Base-by-base conservation (phyloP, 2,113 vertebrate species). In the Colius striatus region DNA sequence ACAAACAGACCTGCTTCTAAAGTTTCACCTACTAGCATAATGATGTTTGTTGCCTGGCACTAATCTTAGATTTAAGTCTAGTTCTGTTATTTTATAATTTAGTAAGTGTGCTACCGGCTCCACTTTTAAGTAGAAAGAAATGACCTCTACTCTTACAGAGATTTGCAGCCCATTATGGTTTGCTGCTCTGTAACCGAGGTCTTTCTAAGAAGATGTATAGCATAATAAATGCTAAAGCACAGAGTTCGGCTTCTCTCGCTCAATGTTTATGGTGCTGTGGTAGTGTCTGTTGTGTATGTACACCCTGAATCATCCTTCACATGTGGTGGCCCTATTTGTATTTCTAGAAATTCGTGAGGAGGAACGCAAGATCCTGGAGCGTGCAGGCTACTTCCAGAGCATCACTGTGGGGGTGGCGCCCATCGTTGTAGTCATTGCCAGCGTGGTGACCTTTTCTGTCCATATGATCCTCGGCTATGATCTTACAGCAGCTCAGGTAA, bases 381-480 rank as follows among this genome's bases (percentile, higher is more conserved):
- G 97, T 51, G 98, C 98, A 0, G 99, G 99, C 47, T 99, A 99
- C 96, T 99, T 99, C 92, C 99, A 99, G 98, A 99, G 99, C 97
- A 98, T 99, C 96, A 99, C 98, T 1, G 99, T 99, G 11, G 99
- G 99, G 2, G 98, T 99, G 94, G 99, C 99, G 68, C 99, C 99
- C 43, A 98, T 99, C 1, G 99, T 99, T 3, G 98, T 99, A 6
- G 99, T 99, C 83, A 99, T 99, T 16, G 99, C 99, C 95, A 99
- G 99, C 0, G 99, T 99, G 90, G 98, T 98, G 73, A 99, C 99
- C 0, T 99, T 99, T 97, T 99, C 99, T 63, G 97, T 98, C 70
- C 99, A 99, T 94, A 99, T 99, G 99, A 97, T 98, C 94, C 98
- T 99, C 57, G 99, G 99, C 94, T 99, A 98, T 10, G 98, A 99